Conservation (phyloP, 37 sponge, comb jelly and placozoan species). For the Agelas oroides region DNA sequence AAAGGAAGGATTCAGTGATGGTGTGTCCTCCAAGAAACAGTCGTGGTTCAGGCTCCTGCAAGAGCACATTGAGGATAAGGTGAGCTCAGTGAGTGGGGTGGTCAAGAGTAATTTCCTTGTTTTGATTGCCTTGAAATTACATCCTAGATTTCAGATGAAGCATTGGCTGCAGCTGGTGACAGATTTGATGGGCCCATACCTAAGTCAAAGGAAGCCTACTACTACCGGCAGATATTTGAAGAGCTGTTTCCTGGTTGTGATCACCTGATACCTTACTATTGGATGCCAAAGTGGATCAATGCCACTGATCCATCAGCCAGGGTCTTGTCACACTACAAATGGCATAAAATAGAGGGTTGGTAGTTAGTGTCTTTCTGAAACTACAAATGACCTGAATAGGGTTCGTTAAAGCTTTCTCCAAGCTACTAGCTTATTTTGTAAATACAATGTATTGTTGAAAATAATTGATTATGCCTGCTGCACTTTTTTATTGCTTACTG, state of each 20-base stretch:
- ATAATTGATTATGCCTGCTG: no score
- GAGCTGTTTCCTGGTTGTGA: conserved; percentile 34
- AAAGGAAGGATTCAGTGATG: no score
- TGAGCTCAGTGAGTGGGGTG: not conserved
- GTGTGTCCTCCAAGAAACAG: conserved; percentile 5
- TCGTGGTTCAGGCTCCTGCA: conserved; percentile 53
- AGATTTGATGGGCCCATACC: conserved; percentile 9
- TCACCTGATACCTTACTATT: conserved; percentile 53
- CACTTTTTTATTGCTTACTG: no score
- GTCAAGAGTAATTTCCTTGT: not conserved
- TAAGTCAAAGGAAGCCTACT: conserved; percentile 52
- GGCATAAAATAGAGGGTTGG: no score
- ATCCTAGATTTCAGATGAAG: conserved; percentile 26
- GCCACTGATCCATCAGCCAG: conserved; percentile 51
- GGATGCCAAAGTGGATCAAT: conserved; percentile 62
- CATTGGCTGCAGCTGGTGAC: conserved; percentile 8
- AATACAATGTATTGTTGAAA: no score
- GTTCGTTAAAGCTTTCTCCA: no score
- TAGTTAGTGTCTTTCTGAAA: no score
- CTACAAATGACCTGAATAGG: no score
- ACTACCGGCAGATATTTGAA: conserved; percentile 64
- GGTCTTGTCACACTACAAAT: conserved; percentile 14
- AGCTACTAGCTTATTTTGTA: no score
- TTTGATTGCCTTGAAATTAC: not conserved
- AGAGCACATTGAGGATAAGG: conserved; percentile 15